These are phyloP conservation scores for Acanthosepion esculentum DNA, from an alignment of 2,888 invertebrate species.

Conservation along the genomic window DNA sequence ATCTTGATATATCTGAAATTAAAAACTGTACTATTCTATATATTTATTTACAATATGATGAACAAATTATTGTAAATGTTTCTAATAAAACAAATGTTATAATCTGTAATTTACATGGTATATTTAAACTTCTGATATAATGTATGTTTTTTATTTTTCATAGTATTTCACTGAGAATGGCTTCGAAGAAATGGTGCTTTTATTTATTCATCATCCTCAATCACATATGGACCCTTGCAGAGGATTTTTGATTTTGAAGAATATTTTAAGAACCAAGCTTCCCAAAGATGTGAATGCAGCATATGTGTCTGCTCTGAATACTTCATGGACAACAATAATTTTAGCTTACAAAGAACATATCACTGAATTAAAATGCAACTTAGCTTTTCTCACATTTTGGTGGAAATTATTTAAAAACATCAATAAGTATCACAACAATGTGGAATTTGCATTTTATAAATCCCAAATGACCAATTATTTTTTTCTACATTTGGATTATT, in stretches of 20 bases:
- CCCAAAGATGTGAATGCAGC: neutral
- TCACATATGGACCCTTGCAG: neutral
- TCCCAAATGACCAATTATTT: neutral
- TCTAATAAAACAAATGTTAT: no score
- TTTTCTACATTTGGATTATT: neutral
- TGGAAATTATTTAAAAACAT: slow-evolving; percentile 6
- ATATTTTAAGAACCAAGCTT: neutral
- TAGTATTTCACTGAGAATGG: slow-evolving; percentile 9
- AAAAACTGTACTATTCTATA: no score
- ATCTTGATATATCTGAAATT: no score
- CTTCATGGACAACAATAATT: neutral
- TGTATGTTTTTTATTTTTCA: neutral
- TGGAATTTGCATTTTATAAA: neutral
- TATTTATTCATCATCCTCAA: neutral
- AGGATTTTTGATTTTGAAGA: neutral
- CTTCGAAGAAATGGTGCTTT: neutral
- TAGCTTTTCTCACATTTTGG: neutral
- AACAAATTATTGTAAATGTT: no score
- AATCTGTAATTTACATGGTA: no score
- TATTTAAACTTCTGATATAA: no score
- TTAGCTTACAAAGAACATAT: neutral
- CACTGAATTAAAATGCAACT: neutral
- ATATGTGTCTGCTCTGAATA: neutral
- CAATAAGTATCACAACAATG: neutral
- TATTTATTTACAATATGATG: no score